Conservation (phyloP, 2,113 vertebrate species). For the Hippocampus guttulatus region DNA sequence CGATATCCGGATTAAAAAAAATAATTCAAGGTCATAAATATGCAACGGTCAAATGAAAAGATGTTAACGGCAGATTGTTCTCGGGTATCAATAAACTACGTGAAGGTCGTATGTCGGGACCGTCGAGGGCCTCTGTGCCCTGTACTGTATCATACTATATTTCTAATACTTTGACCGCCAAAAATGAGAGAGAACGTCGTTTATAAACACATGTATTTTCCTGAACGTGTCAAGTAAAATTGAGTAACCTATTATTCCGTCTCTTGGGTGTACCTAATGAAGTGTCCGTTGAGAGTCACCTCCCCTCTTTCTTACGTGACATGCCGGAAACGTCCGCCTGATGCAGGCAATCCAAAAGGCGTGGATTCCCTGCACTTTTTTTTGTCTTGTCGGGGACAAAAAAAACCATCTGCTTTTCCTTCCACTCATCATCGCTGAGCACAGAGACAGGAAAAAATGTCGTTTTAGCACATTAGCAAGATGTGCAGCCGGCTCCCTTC, state of each 20-base stretch:
- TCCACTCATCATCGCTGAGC: constrained; percentile 16
- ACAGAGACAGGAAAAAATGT: neutral
- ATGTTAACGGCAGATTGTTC: too few species aligned
- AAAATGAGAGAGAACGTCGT: too few species aligned
- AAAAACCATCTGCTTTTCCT: constrained; percentile 24
- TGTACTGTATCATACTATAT: too few species aligned
- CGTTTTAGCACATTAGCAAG: constrained; percentile 27
- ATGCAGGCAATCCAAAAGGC: constrained; percentile 54
- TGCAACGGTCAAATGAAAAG: too few species aligned
- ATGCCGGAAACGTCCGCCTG: constrained; percentile 40
- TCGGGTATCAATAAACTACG: too few species aligned
- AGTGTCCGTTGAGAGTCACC: constrained; percentile 9
- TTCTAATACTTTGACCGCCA: too few species aligned
- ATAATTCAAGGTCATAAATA: too few species aligned
- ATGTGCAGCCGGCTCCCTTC: constrained; percentile 37
- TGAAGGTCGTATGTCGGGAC: too few species aligned
- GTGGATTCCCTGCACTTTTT: constrained; percentile 51
- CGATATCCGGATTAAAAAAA: too few species aligned
- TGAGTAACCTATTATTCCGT: too few species aligned
- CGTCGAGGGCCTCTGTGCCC: too few species aligned
- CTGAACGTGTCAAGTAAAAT: too few species aligned
- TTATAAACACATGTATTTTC: neutral
- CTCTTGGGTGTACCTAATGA: neutral
- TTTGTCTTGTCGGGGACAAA: constrained; percentile 27
- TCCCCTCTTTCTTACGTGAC: constrained; percentile 21